Percentiles rank a stretch among this genome's conserved stretches.
These are phyloP conservation scores for Diploptera punctata DNA, from an alignment of 2,888 invertebrate genomes.

Conservation along the genomic window DNA sequence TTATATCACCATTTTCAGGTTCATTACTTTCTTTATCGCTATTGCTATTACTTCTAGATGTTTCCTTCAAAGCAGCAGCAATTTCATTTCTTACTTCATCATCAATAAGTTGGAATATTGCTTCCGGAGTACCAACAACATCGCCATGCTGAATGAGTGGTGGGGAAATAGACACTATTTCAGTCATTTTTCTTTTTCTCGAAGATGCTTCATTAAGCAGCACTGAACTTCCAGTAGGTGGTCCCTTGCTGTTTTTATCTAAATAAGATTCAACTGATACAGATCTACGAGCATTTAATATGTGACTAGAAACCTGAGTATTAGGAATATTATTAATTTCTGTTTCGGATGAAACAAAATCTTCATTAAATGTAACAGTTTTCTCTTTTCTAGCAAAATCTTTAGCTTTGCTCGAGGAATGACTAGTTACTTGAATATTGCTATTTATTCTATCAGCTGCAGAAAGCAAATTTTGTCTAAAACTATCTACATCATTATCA, in stretches of 20 bases:
- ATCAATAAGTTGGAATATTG: slow-evolving; percentile 29
- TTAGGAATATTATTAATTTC: background rate
- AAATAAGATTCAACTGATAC: too few relatives aligned
- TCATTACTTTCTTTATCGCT: background rate
- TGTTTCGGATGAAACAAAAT: background rate
- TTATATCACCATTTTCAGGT: too few relatives aligned
- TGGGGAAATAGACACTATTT: background rate
- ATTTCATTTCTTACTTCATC: slow-evolving; percentile 28
- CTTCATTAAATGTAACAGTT: background rate
- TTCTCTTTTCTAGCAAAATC: background rate
- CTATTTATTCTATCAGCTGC: too few relatives aligned
- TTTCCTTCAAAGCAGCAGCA: slow-evolving; percentile 10
- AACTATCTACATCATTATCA: too few relatives aligned
- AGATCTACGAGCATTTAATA: too few relatives aligned
- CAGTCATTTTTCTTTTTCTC: too few relatives aligned
- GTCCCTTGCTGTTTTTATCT: too few relatives aligned
- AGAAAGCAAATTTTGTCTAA: too few relatives aligned
- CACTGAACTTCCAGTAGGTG: too few relatives aligned
- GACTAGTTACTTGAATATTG: background rate
- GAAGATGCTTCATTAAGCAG: too few relatives aligned
- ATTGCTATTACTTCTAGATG: background rate
- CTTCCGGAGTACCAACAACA: slow-evolving; percentile 10
- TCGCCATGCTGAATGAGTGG: slow-evolving; percentile 14
- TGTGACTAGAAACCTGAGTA: background rate
- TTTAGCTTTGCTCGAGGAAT: background rate